A percentile compares a stretch with the other conserved stretches of the same genome.
Evolutionary conservation across 2,888 invertebrate genomes (phyloP).

Genomic region (Chouioia cunea): DNA sequence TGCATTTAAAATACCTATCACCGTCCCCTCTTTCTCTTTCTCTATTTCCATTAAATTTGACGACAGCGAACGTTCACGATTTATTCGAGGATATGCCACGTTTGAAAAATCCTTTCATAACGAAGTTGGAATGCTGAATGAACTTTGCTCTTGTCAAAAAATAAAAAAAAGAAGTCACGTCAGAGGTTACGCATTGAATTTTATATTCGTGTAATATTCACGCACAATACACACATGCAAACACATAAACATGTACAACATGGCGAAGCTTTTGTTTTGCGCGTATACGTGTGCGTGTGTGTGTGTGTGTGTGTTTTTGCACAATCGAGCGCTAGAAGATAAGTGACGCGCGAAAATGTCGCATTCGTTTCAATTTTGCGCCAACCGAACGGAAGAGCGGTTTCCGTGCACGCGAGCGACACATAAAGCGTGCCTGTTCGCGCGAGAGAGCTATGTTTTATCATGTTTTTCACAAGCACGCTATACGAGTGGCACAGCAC

Average conservation of each 20-base stretch:
- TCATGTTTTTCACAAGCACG: conserved; percentile 41
- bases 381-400: conserved; percentile 40
- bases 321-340: conserved; percentile 26
- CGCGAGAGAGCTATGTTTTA: conserved; percentile 30
- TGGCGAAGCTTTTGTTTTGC: no score
- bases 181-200: conserved; percentile 20
- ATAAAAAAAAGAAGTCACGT: neutral
- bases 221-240: no score
- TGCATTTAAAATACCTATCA: no score
- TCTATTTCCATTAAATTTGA: no score
- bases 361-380: conserved; percentile 42
- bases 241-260: no score
- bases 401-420: conserved; percentile 28
- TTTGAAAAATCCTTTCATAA: no score
- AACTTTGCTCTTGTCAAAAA: no score
- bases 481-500: neutral
- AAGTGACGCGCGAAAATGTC: conserved; percentile 34
- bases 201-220: conserved; percentile 26
- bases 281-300: neutral
- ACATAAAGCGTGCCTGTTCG: conserved; percentile 32
- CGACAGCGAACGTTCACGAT: no score
- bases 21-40: no score
- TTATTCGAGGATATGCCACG: no score
- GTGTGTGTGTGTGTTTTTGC: conserved; percentile 17
- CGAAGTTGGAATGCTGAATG: no score